Conservation (phyloP, 2,888 invertebrate genomes). For the Dyspetes luteomarginatus region DNA sequence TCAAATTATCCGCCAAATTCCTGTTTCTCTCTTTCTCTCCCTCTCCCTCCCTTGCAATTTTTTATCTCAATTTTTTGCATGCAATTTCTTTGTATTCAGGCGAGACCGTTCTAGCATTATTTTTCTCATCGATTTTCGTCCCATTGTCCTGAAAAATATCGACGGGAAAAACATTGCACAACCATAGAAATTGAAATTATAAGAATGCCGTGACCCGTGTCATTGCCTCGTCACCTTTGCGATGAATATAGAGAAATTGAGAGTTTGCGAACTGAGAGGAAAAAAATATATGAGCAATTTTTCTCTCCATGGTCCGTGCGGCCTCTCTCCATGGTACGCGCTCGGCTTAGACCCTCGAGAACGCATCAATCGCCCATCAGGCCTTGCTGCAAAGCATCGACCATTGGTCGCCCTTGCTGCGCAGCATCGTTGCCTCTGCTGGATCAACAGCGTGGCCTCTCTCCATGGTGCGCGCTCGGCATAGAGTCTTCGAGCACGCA, state of each 20-base stretch:
- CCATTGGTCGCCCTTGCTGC: too few relatives aligned
- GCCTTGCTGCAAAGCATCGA: too few relatives aligned
- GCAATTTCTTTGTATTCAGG: background rate
- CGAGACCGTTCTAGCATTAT: constrained; percentile 35
- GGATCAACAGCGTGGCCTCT: too few relatives aligned
- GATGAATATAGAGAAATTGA: background rate
- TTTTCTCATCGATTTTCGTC: constrained; percentile 17
- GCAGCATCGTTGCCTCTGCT: too few relatives aligned
- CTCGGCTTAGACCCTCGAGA: too few relatives aligned
- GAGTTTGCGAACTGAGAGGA: constrained; percentile 23
- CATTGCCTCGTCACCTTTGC: background rate
- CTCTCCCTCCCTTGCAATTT: background rate
- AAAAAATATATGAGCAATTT: background rate
- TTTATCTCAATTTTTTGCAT: background rate
- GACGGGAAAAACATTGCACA: too few relatives aligned
- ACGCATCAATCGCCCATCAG: too few relatives aligned
- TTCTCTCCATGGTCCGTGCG: too few relatives aligned
- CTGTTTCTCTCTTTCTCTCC: background rate
- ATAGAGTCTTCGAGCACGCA: too few relatives aligned
- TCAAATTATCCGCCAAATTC: constrained; percentile 36
- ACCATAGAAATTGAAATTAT: background rate
- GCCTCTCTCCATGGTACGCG: too few relatives aligned
- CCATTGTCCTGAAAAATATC: constrained; percentile 10
- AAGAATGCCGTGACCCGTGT: constrained; percentile 19
- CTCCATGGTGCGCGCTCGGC: too few relatives aligned